Evolutionary conservation across 2,888 invertebrate species (phyloP), one percentile per base, ranked within the genome.

Genomic region (Muschampia plurimacula): DNA sequence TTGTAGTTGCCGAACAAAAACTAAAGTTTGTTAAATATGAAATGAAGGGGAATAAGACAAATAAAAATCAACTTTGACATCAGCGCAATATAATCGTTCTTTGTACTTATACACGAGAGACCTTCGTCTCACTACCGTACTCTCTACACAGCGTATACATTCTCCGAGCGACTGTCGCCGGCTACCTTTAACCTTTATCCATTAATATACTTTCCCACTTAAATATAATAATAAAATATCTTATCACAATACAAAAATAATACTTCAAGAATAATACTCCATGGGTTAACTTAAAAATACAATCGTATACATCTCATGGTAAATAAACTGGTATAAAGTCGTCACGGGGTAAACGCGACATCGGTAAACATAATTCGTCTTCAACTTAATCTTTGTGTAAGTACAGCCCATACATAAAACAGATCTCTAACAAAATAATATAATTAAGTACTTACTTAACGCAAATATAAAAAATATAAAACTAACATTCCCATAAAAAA

Each of bases 61-160:
- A 84, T 83, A 75, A 84, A 83, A 88, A 82, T 80, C 80, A 76
- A 69, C 65, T 77, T 69, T 84, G 84, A 86, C 80, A 87, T 91
- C 89, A 92, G 91, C 91, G 87, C 90, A 91, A 88, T 93, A 91
- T 93, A 93, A 90, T 93, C 90, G 80, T 91, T 91, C 91, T 93
- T 93, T 93, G 93, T 93, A 92, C 92, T 89, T 91, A 91, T 86
- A 90, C 91, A 91, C 84, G 85, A 87, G 89, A 87, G 84, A 82
- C 82, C 81, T 74, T 80, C 59, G 49, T 67, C 71, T 86, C 85
- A 83, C 91, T 92, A 92, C 87, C 89, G 84, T 86, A 87, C 81
- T 84, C 82, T 86, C 92, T 92, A 93, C 91, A 86, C 89, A 90
- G 89, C 90, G 83, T 91, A 85, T 84, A 90, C 92, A 91, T 87